Base-by-base conservation (phyloP, 2,797 vertebrate species). In the Typhlichthys eigenmanni region DNA sequence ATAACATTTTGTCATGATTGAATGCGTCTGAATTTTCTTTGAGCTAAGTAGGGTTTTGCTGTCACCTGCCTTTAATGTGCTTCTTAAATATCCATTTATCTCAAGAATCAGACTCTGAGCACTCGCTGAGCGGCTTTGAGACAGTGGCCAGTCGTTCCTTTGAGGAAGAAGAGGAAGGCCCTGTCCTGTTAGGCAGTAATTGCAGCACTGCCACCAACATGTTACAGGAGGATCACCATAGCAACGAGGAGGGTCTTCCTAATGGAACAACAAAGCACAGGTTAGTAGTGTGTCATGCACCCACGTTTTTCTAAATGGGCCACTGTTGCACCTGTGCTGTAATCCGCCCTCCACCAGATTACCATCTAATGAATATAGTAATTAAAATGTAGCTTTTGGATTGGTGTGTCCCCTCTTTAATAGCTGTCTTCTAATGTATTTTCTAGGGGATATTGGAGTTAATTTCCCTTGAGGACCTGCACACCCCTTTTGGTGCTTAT, bases 181-280 rank as follows among this genome's bases (percentile, higher is more conserved):
- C 87, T n/a, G 85, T 93, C 82, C 88, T 89, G 78, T 87, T 89
- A 46, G 82, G 77, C 75, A 85, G 81, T 66, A 55, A 79, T 66
- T 77, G 83, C 50, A 83, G 89, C 52, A 91, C 86, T 73, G 88
- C 87, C 48, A 66, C 79, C 83, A 88, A 85, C 73, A 86, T 94
- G 94, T 91, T 93, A 12, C 92, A 92, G 86, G 93, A 92, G 66
- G 93, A 95, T 76, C 93, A 89, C 66, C 93, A 90, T 84, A 92
- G 91, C 56, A 89, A 93, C 72, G 69, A 82, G 68, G 87, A 88
- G 8, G 82, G 78, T n/a, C 92, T 93, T 78, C 88, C 95, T 79
- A 97, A 95, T 0, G 95, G 96, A 78, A 91, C 95, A 86, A 92
- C 92, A 77, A 95, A 93, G 49, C 92, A 96, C 90, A 97, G 97